phyloP scores from a whole-genome alignment of 2,113 vertebrate species.

The Strigops habroptila region DNA sequence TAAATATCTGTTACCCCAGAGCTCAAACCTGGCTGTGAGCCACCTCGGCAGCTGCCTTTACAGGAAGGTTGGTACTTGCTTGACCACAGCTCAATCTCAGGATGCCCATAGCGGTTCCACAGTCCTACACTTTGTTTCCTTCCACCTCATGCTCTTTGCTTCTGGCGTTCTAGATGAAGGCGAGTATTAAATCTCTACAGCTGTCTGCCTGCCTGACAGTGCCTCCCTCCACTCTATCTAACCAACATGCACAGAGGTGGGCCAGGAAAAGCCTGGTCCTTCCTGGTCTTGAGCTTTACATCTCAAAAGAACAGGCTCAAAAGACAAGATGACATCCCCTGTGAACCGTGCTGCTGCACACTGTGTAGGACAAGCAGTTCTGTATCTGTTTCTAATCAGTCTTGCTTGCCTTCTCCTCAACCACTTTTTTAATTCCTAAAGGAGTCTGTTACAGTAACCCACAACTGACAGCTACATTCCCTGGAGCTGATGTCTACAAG shows the following conservation, averaged over 20 bases:
- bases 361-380: background rate
- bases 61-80: background rate
- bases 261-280: background rate
- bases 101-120: fast-evolving
- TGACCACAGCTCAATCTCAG: background rate
- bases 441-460: background rate
- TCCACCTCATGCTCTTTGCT: background rate
- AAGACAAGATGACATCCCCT: background rate
- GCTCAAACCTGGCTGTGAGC: background rate
- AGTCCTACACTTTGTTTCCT: background rate
- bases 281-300: fast-evolving
- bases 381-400: background rate
- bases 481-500: background rate
- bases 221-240: background rate
- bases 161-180: background rate
- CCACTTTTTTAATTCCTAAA: background rate
- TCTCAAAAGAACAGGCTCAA: background rate
- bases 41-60: background rate
- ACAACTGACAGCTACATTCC: background rate
- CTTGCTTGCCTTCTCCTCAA: background rate
- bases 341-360: background rate
- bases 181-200: background rate
- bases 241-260: background rate
- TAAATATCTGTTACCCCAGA: background rate
- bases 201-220: background rate